Conservation (phyloP, 2,797 vertebrate species). For the Spondyliosoma cantharus region DNA sequence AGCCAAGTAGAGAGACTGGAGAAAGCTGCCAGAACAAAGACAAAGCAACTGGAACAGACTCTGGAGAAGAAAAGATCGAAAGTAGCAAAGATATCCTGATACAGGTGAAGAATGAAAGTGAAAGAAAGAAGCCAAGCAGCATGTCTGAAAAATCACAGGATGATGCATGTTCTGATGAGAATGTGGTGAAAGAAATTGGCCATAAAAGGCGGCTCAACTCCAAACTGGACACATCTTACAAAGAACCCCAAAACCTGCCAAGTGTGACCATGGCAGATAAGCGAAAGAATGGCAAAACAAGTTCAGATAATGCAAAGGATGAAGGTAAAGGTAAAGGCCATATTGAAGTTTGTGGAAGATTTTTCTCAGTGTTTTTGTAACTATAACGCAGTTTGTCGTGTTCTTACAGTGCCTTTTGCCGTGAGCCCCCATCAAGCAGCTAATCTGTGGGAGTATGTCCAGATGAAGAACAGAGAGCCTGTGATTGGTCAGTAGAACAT, state of each 20-base stretch:
- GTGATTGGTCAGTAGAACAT: conserved; percentile 57
- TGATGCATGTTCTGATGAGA: not conserved
- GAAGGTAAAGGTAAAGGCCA: conserved; percentile 29
- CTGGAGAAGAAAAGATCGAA: not conserved
- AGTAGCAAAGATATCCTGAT: not conserved
- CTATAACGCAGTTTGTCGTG: not conserved
- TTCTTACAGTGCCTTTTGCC: not conserved
- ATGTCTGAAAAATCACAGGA: not conserved
- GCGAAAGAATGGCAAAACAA: not conserved
- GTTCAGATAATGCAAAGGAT: not conserved
- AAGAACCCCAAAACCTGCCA: conserved; percentile 1
- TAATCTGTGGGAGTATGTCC: conserved; percentile 41
- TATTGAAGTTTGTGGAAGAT: not conserved
- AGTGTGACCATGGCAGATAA: not conserved
- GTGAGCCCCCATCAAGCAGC: not conserved
- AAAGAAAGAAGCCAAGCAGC: conserved; percentile 3
- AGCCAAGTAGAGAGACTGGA: not conserved
- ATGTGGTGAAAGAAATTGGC: not conserved
- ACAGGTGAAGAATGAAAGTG: not conserved
- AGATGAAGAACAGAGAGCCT: conserved; percentile 34
- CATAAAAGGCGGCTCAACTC: conserved; percentile 22
- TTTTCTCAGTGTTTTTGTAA: not conserved
- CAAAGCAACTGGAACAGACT: not conserved
- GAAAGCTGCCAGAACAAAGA: not conserved
- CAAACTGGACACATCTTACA: fast-evolving